phyloP scores from a whole-genome alignment of 2,113 vertebrate species.

The Anarhynchus alexandrinus region DNA sequence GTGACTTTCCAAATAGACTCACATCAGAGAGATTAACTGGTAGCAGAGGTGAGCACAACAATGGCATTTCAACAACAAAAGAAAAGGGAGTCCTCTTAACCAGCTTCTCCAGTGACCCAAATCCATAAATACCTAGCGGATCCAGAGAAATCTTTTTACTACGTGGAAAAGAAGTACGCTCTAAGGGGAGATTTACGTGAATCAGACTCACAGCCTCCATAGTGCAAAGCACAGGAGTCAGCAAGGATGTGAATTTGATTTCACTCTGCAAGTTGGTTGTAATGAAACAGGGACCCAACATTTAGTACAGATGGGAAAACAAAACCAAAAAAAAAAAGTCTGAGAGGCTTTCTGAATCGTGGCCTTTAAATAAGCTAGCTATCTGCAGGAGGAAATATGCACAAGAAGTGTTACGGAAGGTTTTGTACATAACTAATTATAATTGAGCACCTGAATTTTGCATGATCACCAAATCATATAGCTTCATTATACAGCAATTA shows the following conservation, averaged over 20 bases:
- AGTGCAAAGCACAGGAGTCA: conserved; percentile 18
- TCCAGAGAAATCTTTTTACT: conserved; percentile 27
- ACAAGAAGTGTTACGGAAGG: background rate
- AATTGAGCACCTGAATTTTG: background rate
- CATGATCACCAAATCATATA: background rate
- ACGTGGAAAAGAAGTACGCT: background rate
- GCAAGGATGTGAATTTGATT: background rate
- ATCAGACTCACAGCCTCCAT: conserved; percentile 27
- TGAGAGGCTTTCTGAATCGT: background rate
- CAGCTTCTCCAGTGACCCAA: background rate
- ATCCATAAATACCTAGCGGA: background rate
- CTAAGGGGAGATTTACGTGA: background rate
- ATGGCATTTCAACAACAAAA: conserved; percentile 40
- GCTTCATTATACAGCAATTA: conserved; percentile 10
- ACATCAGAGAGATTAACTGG: conserved; percentile 40
- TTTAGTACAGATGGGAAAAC: background rate
- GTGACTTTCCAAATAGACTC: conserved; percentile 45
- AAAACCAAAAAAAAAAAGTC: background rate
- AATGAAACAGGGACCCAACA: background rate
- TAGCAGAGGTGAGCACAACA: conserved; percentile 4
- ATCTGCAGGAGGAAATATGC: background rate
- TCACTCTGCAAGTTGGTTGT: background rate
- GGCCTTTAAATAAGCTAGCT: background rate
- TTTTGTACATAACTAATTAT: background rate
- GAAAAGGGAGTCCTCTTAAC: conserved; percentile 16